These are phyloP conservation scores for Pomatorhinus ruficollis DNA, from an alignment of 2,113 vertebrate species.

Conservation along the genomic window DNA sequence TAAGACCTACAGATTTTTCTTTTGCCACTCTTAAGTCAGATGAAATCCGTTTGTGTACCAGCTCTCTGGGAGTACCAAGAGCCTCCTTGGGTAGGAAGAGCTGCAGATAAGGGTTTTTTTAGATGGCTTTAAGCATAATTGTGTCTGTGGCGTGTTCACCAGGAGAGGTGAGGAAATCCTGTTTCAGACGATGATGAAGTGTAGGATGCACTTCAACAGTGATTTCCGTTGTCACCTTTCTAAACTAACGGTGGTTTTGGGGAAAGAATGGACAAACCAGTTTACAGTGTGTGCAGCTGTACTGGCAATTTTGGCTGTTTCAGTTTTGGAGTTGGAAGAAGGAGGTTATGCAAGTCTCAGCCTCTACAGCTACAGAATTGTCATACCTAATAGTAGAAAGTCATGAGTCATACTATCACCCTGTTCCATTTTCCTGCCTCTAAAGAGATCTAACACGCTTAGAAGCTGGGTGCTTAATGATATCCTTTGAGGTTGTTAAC, in stretches of 20 bases:
- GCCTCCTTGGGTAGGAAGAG: background rate
- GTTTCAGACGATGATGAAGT: background rate
- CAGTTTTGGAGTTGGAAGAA: background rate
- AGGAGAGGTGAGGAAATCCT: background rate
- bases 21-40: background rate
- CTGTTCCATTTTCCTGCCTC: background rate
- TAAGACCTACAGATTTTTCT: background rate
- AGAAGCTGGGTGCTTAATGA: background rate
- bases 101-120: background rate
- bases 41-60: background rate
- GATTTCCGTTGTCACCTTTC: background rate
- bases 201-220: background rate
- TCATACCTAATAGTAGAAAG: background rate
- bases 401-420: background rate
- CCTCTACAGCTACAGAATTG: background rate
- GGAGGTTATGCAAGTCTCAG: background rate
- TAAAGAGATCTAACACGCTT: background rate
- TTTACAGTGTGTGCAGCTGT: background rate
- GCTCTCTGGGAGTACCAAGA: background rate
- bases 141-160: background rate
- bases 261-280: background rate
- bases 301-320: background rate
- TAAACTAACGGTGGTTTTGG: background rate
- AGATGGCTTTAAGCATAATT: background rate
- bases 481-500: background rate